Conservation (phyloP, 2,888 invertebrate species). For the Thymelicus acteon region DNA sequence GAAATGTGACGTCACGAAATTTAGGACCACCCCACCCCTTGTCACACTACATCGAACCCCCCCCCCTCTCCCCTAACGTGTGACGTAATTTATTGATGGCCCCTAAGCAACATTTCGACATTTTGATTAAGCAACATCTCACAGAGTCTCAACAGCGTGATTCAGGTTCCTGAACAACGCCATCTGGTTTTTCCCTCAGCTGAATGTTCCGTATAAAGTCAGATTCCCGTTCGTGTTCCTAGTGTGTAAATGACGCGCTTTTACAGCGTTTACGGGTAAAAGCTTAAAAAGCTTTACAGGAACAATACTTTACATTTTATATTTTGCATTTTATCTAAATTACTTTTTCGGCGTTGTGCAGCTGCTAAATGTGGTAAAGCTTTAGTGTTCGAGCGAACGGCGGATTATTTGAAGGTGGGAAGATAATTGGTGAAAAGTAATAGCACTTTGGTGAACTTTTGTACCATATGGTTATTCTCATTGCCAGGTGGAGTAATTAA, state of each 20-base stretch:
- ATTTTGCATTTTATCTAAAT: conserved; percentile 28
- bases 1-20: no score
- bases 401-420: background rate
- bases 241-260: conserved; percentile 30
- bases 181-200: conserved; percentile 14
- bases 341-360: conserved; percentile 14
- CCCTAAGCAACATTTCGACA: no score
- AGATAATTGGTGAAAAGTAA: background rate
- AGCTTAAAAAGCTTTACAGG: conserved; percentile 31
- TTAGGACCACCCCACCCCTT: no score
- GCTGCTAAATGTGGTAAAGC: conserved; percentile 10
- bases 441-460: no score
- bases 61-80: no score
- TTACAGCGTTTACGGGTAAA: conserved; percentile 30
- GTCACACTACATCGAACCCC: no score
- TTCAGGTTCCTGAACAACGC: no score
- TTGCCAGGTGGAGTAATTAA: no score
- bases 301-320: conserved; percentile 28
- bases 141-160: no score
- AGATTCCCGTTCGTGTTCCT: conserved; percentile 12
- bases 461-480: no score
- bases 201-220: conserved; percentile 20
- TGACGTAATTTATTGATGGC: no score
- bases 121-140: no score
- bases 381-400: background rate